Base-by-base conservation (phyloP, 2,113 vertebrate genomes). In the Chlorodrepanis virens region DNA sequence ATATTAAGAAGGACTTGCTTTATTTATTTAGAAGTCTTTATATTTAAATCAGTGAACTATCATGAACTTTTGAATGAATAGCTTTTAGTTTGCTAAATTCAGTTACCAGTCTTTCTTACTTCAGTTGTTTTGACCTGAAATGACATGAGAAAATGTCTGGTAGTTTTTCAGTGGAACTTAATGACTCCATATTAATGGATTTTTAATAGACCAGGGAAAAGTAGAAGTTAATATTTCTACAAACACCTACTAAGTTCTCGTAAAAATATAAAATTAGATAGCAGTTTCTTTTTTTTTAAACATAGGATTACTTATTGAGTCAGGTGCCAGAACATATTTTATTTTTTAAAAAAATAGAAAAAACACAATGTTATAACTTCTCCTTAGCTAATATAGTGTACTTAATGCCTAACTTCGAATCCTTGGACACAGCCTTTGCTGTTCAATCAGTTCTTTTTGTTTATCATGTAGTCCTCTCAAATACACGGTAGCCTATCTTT, bases 191-290 rank as follows among this genome's bases (percentile, higher is more conserved):
- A 60, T 56, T 15, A 89, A 35, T 49, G 4, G 12, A 14, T 52
- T 83, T 81, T 92, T 79, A 71, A 83, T 78, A 69, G 72, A 14
- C 10, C 27, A 37, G n/a, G 47, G 24, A 85, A 96, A 82, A 93
- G 23, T 50, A 87, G 65, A 93, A 78, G 31, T 21, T 33, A 68
- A 21, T 42, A 57, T 53, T 87, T 44, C 47, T 29, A 44, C 83
- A 83, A 94, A 82, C 17, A 75, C 14, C n/a, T 84, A 22, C 5
- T 40, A 95, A 76, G 6, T 21, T 52, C 39, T 90, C 29, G 68
- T 39, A 53, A 64, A 50, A 95, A 94, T 81, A 84, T 67, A 28
- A 82, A 96, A 83, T 91, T 90, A 61, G 27, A 67, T 49, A 12
- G 52, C 11, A 20, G 6, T 25, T 91, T 85, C 14, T 61, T 90